Evolutionary conservation across 2,113 vertebrate genomes (phyloP).

Genomic region (Chloropsis cyanopogon): DNA sequence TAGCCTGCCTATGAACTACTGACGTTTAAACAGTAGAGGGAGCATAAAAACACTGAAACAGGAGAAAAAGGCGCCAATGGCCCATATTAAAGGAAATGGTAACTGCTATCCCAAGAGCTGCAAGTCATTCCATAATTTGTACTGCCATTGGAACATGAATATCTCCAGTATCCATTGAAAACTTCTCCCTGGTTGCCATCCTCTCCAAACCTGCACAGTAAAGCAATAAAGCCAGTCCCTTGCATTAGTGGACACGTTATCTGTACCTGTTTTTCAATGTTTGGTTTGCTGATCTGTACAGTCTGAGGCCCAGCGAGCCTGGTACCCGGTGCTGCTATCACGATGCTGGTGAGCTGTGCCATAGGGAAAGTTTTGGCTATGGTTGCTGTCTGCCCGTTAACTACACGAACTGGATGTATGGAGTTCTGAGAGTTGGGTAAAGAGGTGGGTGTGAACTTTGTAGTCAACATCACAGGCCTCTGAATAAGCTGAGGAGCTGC

Average conservation of each 20-base stretch:
- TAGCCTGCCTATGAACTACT: not conserved
- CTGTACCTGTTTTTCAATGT: slow-evolving; percentile 87
- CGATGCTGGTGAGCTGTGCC: slow-evolving; percentile 92
- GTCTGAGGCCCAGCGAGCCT: slow-evolving; percentile 84
- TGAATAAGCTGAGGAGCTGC: slow-evolving; percentile 94
- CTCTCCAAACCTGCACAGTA: not conserved
- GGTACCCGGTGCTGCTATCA: slow-evolving; percentile 85
- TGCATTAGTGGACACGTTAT: not conserved
- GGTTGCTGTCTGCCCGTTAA: slow-evolving; percentile 90
- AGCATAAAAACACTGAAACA: slow-evolving; percentile 38
- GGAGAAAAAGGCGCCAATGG: not conserved
- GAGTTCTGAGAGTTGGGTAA: slow-evolving; percentile 86
- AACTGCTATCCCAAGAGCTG: not conserved
- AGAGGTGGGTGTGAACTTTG: slow-evolving; percentile 87
- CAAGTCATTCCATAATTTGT: not conserved
- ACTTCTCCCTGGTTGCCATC: not conserved
- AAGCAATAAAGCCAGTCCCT: not conserved
- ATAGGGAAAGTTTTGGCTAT: slow-evolving; percentile 85
- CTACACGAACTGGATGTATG: slow-evolving; percentile 95
- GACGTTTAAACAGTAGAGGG: slow-evolving; percentile 47
- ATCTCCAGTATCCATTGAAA: not conserved
- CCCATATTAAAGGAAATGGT: not conserved
- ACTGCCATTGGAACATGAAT: not conserved
- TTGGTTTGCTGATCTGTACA: slow-evolving; percentile 95
- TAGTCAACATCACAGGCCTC: slow-evolving; percentile 92